Evolutionary conservation across 2,113 vertebrate genomes (phyloP).

Genomic region (Polypterus bichir): DNA sequence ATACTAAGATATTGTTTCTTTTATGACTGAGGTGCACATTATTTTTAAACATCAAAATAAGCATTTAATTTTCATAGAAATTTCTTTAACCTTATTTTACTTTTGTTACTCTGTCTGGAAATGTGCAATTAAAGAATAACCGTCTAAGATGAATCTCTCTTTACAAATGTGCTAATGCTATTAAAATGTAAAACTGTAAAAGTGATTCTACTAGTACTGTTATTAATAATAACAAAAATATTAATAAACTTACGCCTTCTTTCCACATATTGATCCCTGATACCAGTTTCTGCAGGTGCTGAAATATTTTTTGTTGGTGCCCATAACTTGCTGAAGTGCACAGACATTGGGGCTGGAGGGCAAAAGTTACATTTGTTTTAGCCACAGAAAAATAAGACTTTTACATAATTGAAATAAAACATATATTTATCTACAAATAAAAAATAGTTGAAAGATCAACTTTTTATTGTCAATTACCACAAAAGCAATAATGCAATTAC

Average conservation of each 20-base stretch:
- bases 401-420: neutral
- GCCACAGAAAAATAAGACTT: no score
- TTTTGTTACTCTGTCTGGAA: no score
- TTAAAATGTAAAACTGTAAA: no score
- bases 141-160: no score
- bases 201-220: no score
- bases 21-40: no score
- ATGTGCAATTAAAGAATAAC: no score
- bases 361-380: neutral
- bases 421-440: neutral
- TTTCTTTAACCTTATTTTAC: neutral
- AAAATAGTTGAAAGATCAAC: no score
- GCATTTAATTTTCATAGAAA: neutral
- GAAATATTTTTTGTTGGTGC: constrained; percentile 94
- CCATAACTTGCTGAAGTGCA: constrained; percentile 87
- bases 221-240: constrained; percentile 11
- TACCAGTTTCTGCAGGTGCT: constrained; percentile 96
- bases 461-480: no score
- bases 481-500: no score
- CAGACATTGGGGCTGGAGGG: constrained; percentile 78
- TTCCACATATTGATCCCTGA: constrained; percentile 83
- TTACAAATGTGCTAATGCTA: no score
- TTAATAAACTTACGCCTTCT: constrained; percentile 79
- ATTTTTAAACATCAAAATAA: accelerated
- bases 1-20: no score